phyloP scores from a whole-genome alignment of 2,113 vertebrate species.

The Turnix velox region DNA sequence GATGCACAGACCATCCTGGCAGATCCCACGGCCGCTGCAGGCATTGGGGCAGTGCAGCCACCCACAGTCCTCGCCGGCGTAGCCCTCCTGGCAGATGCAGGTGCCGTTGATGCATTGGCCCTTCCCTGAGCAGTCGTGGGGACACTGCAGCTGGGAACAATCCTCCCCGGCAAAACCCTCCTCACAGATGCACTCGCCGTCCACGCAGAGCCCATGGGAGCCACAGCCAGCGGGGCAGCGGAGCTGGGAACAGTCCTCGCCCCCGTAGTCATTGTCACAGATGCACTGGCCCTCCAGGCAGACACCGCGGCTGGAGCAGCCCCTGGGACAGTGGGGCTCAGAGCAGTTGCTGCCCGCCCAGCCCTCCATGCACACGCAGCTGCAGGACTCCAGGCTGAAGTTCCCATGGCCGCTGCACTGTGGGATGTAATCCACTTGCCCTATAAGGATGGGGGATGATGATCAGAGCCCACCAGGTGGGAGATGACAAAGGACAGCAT shows the following conservation, averaged over 20 bases:
- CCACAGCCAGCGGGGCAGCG: conserved; percentile 89
- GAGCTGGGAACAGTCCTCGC: conserved; percentile 89
- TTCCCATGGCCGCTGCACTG: conserved; percentile 93
- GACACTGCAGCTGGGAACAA: conserved; percentile 86
- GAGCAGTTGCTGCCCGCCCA: conserved; percentile 96
- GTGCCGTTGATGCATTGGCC: conserved; percentile 88
- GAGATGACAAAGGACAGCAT: neutral
- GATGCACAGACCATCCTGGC: conserved; percentile 85
- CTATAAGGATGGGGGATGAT: conserved; percentile 67
- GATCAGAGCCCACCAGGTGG: neutral
- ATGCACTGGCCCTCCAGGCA: conserved; percentile 93
- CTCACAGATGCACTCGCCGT: conserved; percentile 92
- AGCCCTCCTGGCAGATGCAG: conserved; percentile 87
- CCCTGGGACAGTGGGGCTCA: conserved; percentile 83
- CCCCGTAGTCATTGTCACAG: conserved; percentile 88
- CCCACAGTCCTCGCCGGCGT: conserved; percentile 85
- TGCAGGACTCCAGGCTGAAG: conserved; percentile 91
- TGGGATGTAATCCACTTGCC: conserved; percentile 86
- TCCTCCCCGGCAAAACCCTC: conserved; percentile 88
- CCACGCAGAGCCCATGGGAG: conserved; percentile 87
- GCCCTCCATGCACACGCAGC: conserved; percentile 90
- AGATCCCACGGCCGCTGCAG: conserved; percentile 87
- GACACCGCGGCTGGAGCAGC: conserved; percentile 89
- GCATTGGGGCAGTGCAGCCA: conserved; percentile 83
- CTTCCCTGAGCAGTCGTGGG: conserved; percentile 88